Percentiles rank a stretch among this genome's conserved stretches.
Conservation (phyloP, 2,888 invertebrate species). For the Auanema sp. region DNA sequence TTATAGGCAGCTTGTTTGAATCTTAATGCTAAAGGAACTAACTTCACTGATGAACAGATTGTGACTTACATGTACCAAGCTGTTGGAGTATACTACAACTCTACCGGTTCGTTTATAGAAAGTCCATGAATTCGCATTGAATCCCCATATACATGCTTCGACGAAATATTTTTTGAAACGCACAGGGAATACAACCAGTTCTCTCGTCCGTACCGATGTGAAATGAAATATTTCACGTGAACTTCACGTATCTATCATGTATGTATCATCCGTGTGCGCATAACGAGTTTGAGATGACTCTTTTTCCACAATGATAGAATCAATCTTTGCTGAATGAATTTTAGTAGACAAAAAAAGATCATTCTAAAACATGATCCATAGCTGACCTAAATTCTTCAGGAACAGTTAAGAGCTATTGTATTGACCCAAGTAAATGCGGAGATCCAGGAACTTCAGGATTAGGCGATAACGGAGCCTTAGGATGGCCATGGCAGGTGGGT, state of each 20-base stretch:
- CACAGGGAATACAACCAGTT: no score
- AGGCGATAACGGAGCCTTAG: slow-evolving; percentile 28
- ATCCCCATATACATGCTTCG: no score
- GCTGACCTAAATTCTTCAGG: background rate
- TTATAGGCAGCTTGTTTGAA: slow-evolving; percentile 5
- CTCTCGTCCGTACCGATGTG: no score
- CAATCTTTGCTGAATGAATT: no score
- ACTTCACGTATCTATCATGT: no score
- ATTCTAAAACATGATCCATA: background rate
- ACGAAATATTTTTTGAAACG: no score
- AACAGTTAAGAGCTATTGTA: slow-evolving; percentile 29
- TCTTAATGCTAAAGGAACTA: slow-evolving; percentile 21
- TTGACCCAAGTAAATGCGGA: slow-evolving; percentile 33
- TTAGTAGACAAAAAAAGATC: no score
- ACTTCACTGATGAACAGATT: slow-evolving; percentile 31
- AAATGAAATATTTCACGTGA: no score
- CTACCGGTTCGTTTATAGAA: slow-evolving; percentile 7
- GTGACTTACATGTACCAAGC: slow-evolving; percentile 29
- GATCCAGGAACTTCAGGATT: slow-evolving; percentile 40
- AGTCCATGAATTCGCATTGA: no score
- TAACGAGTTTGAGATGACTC: no score
- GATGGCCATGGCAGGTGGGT: slow-evolving; percentile 48
- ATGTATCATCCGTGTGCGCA: no score
- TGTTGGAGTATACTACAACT: slow-evolving; percentile 42
- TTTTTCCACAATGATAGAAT: no score